Evolutionary conservation across 1,140 invertebrate genomes (phyloP).

Genomic region (Rhopalosiphum maidis): DNA sequence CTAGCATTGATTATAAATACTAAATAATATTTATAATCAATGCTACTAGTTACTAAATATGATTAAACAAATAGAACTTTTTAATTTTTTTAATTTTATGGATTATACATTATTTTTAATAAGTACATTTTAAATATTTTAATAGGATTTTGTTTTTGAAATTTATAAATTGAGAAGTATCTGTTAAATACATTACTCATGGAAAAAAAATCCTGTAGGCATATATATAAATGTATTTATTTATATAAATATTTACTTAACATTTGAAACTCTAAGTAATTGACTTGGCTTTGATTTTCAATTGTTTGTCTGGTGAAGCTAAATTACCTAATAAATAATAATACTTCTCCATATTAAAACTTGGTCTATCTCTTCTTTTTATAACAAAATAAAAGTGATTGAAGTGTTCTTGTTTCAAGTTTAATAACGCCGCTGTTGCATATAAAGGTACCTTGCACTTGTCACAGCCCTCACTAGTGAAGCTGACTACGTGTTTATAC

Average conservation of each 20-base stretch:
- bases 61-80: background rate
- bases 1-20: too few species aligned
- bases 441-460: conserved; percentile 84
- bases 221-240: background rate
- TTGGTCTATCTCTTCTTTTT: conserved; percentile 11
- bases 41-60: background rate
- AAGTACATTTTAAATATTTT: background rate
- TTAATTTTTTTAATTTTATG: background rate
- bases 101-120: conserved; percentile 10
- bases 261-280: background rate
- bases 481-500: conserved; percentile 95
- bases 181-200: background rate
- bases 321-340: background rate
- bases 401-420: conserved; percentile 57
- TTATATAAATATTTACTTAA: background rate
- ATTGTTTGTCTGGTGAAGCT: background rate
- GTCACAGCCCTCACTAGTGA: conserved; percentile 88
- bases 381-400: conserved; percentile 54
- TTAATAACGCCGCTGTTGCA: conserved; percentile 55
- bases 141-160: background rate
- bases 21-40: too few species aligned
- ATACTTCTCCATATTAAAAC: background rate
- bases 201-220: background rate
- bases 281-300: conserved; percentile 9
- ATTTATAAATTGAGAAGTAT: background rate